phyloP scores from a whole-genome alignment of 2,888 invertebrate genomes.

The Ariolimax columbianus region DNA sequence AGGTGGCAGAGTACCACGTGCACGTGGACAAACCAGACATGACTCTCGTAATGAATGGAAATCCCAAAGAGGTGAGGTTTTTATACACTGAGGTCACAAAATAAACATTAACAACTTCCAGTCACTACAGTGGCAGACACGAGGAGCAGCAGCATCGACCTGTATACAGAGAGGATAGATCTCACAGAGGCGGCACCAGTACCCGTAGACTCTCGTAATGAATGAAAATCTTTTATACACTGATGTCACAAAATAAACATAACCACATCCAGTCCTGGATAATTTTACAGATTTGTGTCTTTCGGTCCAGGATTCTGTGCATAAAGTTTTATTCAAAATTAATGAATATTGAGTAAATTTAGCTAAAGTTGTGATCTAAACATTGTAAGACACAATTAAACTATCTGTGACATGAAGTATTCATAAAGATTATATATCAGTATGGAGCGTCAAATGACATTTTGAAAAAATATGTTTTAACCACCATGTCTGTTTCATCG shows the following conservation, averaged over 20 bases:
- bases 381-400: too few relatives aligned
- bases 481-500: too few relatives aligned
- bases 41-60: constrained; percentile 46
- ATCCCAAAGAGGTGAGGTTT: constrained; percentile 44
- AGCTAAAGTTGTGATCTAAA: too few relatives aligned
- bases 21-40: constrained; percentile 15
- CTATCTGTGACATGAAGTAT: too few relatives aligned
- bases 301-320: too few relatives aligned
- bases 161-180: constrained; percentile 28
- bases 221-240: constrained; percentile 37
- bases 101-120: not conserved
- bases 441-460: too few relatives aligned
- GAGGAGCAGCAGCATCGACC: constrained; percentile 28
- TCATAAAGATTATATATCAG: too few relatives aligned
- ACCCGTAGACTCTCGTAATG: constrained; percentile 32
- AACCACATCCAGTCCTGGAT: too few relatives aligned
- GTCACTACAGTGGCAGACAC: constrained; percentile 5
- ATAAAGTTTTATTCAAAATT: too few relatives aligned
- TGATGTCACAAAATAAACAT: not conserved
- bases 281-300: too few relatives aligned
- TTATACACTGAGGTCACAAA: not conserved
- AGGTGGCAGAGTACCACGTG: constrained; percentile 27
- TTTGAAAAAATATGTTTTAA: too few relatives aligned
- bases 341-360: too few relatives aligned
- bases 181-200: constrained; percentile 29